These are phyloP conservation scores for Melanophora roralis DNA, from an alignment of 2,888 invertebrate genomes.

Conservation along the genomic window DNA sequence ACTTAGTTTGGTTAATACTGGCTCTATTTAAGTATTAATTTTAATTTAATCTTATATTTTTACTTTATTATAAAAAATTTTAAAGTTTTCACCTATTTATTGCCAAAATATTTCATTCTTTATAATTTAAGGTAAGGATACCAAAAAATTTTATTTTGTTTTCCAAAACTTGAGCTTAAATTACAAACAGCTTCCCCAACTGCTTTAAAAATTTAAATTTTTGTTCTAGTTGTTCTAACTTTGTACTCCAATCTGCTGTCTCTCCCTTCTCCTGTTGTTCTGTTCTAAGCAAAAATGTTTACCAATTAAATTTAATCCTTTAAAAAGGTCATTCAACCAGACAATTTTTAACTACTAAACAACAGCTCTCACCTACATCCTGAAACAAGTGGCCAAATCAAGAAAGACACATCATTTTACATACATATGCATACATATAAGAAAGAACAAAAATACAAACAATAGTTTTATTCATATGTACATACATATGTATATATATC, in stretches of 20 bases:
- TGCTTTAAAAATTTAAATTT: conserved; percentile 26
- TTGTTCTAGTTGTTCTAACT: neutral
- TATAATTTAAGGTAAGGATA: too few relatives aligned
- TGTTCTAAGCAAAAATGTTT: conserved; percentile 32
- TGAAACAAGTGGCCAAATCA: conserved; percentile 50
- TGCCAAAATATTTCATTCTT: too few relatives aligned
- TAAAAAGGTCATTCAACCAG: conserved; percentile 60
- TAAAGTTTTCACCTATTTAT: too few relatives aligned
- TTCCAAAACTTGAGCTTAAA: neutral
- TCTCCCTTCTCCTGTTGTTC: neutral
- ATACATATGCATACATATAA: neutral
- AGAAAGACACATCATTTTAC: conserved; percentile 21
- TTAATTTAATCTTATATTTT: too few relatives aligned
- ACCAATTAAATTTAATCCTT: conserved; percentile 61
- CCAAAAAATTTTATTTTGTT: too few relatives aligned
- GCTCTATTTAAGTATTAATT: too few relatives aligned
- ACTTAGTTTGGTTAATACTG: too few relatives aligned
- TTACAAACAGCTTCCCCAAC: neutral
- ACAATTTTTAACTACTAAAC: conserved; percentile 46
- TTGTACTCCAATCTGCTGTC: neutral
- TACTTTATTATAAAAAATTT: too few relatives aligned
- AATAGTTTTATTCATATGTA: too few relatives aligned
- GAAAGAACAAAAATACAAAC: too few relatives aligned
- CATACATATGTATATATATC: neutral
- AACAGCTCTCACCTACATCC: conserved; percentile 61